Evolutionary conservation across 2,888 invertebrate species (phyloP), one percentile per base, ranked within the genome.

Genomic region (Calameuta filiformis): DNA sequence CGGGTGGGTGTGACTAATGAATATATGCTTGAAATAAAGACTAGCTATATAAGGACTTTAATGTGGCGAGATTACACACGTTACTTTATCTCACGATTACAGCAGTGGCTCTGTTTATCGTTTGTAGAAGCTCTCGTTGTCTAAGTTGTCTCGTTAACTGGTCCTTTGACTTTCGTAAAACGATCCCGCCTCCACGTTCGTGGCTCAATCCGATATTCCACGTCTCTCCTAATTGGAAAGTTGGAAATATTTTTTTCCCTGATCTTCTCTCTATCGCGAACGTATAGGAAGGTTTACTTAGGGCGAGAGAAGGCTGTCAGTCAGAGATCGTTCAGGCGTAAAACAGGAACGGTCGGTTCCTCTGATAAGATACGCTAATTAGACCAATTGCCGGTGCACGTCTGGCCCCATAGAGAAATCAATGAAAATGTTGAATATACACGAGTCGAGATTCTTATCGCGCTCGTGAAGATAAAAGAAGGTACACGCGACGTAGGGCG

Each of bases 361-460:
- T 56, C 56, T 73, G 78, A 76, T 76, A 78, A 75, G 75, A 33
- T 31, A 73, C 73, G 78, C 76, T 78, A 78, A 78, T 78, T 78
- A 78, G 78, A 78, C 56, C 76, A 73, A 76, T 76, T 76, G n/a
- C 30, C 76, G 71, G 15, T 71, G 15, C 33, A 12, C 71, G 56
- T 23, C 56, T 56, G 23, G 56, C 23, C 56, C 23, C 23, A 9
- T 56, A 56, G 23, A 56, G 56, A 56, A 56, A 56, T 56, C 56
- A 56, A 23, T 56, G 56, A 56, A 56, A 56, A 56, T 23, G 56
- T 56, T 56, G 23, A 23, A 56, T 56, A 9, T 56, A 56, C 56
- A 23, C 23, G 6, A 23, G 23, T 56, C 23, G 9, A 56, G 56
- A 23, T 9, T 56, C 56, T 23, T 56, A 3, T 23, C 56, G 23